Percentiles rank a stretch among this genome's conserved stretches.
phyloP scores from a whole-genome alignment of 2,797 vertebrate species.

The Gephyroberyx darwinii region DNA sequence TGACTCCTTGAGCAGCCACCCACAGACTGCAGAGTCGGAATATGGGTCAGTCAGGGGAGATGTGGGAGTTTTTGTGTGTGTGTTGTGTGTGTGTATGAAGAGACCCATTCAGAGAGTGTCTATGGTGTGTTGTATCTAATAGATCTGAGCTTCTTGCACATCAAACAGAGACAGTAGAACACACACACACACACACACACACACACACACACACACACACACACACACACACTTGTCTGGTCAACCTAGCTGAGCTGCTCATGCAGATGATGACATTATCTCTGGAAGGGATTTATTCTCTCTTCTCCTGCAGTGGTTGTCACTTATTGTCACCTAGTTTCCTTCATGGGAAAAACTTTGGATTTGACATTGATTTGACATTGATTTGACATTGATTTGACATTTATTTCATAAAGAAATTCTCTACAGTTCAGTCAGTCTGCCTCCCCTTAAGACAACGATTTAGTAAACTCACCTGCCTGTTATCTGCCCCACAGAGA shows the following conservation, averaged over 20 bases:
- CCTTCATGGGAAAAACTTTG: not conserved
- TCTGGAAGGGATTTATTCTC: conserved; percentile 10
- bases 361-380: too few relatives aligned
- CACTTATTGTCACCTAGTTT: conserved; percentile 25
- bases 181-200: not conserved
- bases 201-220: conserved; percentile 17
- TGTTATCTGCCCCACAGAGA: conserved; percentile 2
- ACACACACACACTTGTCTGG: conserved; percentile 20
- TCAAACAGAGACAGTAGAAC: conserved; percentile 10
- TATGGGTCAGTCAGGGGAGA: conserved; percentile 63
- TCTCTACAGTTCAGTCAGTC: conserved; percentile 23
- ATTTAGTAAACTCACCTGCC: conserved; percentile 27
- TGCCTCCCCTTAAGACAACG: conserved; percentile 18
- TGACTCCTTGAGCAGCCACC: conserved; percentile 29
- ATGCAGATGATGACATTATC: conserved; percentile 73
- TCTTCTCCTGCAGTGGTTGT: conserved; percentile 20
- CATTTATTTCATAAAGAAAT: conserved; percentile 1
- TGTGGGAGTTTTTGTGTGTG: conserved; percentile 26
- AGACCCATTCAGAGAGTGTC: conserved; percentile 25
- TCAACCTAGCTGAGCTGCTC: conserved; percentile 50
- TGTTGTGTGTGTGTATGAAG: conserved; percentile 30
- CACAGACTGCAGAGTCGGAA: conserved; percentile 44
- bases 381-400: too few relatives aligned
- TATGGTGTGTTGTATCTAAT: not conserved
- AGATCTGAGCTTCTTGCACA: conserved; percentile 23